Evolutionary conservation across 2,113 vertebrate species (phyloP), one percentile per base, ranked within the genome.

Genomic region (Datnioides undecimradiatus): DNA sequence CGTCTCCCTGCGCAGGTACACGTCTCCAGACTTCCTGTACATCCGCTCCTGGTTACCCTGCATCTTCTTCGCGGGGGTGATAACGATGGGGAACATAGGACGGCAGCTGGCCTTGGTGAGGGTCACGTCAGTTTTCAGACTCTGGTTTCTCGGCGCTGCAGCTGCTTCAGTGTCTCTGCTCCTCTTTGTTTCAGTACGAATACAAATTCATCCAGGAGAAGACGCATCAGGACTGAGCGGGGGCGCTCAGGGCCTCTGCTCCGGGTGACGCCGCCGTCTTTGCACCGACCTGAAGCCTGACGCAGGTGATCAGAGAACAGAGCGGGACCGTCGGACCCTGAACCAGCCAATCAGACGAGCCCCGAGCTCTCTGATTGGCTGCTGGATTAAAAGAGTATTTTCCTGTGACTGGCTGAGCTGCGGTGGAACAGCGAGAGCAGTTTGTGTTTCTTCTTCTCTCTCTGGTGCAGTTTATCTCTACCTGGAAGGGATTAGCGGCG

Each of bases 81-180:
- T 99, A 90, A 99, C 98, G 1, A 97, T 99, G 96, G 98, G 98
- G 74, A 99, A 99, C 85, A 99, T 99, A 11, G 98, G 98, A 75
- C 95, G 98, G 45, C 98, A 99, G 73, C 92, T 99, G 76, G 97
- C 97, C 70, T 95, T 98, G 97, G 98, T 99, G 92, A 94, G 95
- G 55, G 29, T 23, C 2, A 16, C 25, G 45, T 38, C 23, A 57
- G 29, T 14, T 27, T 21, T 58, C n/a, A 34, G 7, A 29, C 8
- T 48, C 4, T 73, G 16, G 12, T 27, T 49, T 46, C 6, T 23
- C 45, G 12, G 45, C 3, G 17, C 0, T 46, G 19, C n/a, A n/a
- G n/a, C n/a, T n/a, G n/a, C n/a, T n/a, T 16, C 6, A 19, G n/a
- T 19, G n/a, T 59, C 19, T 29, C 36, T 63, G 46, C 13, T 73